A percentile compares a stretch with the other conserved stretches of the same genome.
Evolutionary conservation across 1,140 invertebrate genomes (phyloP).

Genomic region (Habropoda laboriosa): DNA sequence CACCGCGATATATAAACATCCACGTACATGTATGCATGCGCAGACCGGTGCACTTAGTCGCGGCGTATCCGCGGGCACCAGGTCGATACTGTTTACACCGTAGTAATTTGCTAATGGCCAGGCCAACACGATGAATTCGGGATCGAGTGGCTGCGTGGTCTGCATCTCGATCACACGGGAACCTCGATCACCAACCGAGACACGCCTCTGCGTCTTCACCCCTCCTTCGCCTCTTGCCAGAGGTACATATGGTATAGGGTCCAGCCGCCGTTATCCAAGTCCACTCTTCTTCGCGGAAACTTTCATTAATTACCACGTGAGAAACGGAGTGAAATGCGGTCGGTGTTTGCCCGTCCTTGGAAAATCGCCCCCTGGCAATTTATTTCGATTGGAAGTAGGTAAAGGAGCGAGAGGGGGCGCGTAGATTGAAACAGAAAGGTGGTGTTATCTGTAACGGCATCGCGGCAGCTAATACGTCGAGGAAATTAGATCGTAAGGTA

Average conservation of each 20-base stretch:
- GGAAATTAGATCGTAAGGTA: too few species aligned
- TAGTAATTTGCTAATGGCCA: conserved; percentile 80
- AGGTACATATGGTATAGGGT: too few species aligned
- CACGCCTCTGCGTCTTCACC: conserved; percentile 52
- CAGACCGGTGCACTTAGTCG: conserved; percentile 28
- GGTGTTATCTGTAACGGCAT: too few species aligned
- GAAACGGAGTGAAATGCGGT: too few species aligned
- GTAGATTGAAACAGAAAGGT: too few species aligned
- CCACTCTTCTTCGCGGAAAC: not conserved
- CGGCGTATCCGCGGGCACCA: conserved; percentile 48
- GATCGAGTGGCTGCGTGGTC: conserved; percentile 71
- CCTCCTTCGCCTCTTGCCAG: too few species aligned
- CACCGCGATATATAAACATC: conserved; percentile 41
- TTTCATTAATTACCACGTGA: too few species aligned
- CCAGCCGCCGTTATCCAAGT: conserved; percentile 38
- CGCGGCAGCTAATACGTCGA: too few species aligned
- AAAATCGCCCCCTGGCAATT: too few species aligned
- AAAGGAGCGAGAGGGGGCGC: too few species aligned
- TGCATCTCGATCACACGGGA: conserved; percentile 65
- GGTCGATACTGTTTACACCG: conserved; percentile 80
- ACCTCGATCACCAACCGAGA: conserved; percentile 50
- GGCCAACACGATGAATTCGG: conserved; percentile 76
- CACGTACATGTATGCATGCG: conserved; percentile 47
- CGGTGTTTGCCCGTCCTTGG: too few species aligned
- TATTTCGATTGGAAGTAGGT: too few species aligned